Base-by-base conservation (phyloP, 2,113 vertebrate species). In the Rhagologus leucostigma region DNA sequence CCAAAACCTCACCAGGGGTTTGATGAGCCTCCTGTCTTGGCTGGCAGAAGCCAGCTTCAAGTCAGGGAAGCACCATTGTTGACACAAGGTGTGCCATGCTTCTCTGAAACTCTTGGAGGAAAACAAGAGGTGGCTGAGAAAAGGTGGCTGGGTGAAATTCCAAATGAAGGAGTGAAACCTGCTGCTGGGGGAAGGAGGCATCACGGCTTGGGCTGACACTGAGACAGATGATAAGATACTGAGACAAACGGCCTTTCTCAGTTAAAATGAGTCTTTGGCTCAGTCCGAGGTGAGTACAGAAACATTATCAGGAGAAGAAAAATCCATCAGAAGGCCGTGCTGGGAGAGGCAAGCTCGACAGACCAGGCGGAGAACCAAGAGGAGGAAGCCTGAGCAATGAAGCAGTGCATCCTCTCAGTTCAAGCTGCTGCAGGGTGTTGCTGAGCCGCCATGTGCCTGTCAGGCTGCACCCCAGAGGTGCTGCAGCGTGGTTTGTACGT, bases 271-370 rank as follows among this genome's bases (percentile, higher is more conserved):
- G 47, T 24, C 42, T 68, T 93, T 91, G 83, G 78, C 92, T 93
- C 6, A 0, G 9, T 5, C 79, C 84, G 79, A 84, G 27, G 41
- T 67, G 76, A 83, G 47, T 11, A 62, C 32, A 3, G 84, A 81
- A 94, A 84, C 77, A 29, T 74, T 68, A 93, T 79, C 76, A 92
- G 93, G 56, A 84, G 87, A 64, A 92, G 44, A 68, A 91, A 95
- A 95, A 84, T n/a, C 47, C 69, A 5, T 9, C 35, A 63, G 68
- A 92, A 62, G 73, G 69, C 73, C 0, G 0, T 62, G 73, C 56
- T 1, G 9, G 47, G 79, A 76, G 69, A 93, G 77, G 27, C 65
- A 70, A 55, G n/a, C 80, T 92, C 87, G 89, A 85, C 73, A 71
- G 57, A 30, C 4, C 30, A 75, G 82, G 92, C 13, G 0, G 83